Conservation (phyloP, 2,888 invertebrate species). For the Cerastis leucographa region DNA sequence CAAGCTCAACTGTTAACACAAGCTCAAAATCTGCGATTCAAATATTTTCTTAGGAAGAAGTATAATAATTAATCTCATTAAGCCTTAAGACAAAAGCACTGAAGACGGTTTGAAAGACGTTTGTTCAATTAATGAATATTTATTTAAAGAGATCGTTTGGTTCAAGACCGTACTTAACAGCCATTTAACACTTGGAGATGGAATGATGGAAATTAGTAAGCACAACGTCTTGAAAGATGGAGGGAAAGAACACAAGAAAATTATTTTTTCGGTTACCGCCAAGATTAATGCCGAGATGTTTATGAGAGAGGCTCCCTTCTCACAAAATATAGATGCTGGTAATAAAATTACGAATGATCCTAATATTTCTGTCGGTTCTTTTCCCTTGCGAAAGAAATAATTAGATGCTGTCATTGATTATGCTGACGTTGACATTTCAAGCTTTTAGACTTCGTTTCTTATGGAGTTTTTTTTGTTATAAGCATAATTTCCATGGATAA, state of each 20-base stretch:
- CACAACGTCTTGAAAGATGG: constrained; percentile 25
- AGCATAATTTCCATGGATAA: not conserved
- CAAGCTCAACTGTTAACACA: constrained; percentile 38
- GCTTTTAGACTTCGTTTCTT: not conserved
- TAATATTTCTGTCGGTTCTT: constrained; percentile 40
- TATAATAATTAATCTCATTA: constrained; percentile 55
- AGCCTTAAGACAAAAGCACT: constrained; percentile 44
- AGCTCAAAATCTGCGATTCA: constrained; percentile 58
- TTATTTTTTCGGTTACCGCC: constrained; percentile 24
- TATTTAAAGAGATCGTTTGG: constrained; percentile 50
- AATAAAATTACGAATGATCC: constrained; percentile 52
- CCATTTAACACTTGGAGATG: constrained; percentile 46
- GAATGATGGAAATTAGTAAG: constrained; percentile 44
- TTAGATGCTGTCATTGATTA: constrained; percentile 30
- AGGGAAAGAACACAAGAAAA: constrained; percentile 29
- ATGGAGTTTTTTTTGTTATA: not conserved
- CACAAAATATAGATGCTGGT: constrained; percentile 35
- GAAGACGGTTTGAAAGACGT: constrained; percentile 33
- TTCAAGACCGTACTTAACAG: constrained; percentile 32
- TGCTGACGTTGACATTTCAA: constrained; percentile 12
- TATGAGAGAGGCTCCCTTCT: constrained; percentile 22
- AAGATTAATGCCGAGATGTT: constrained; percentile 46
- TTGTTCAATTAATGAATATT: constrained; percentile 61
- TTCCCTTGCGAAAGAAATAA: constrained; percentile 16
- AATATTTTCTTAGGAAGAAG: constrained; percentile 53